Base-by-base conservation (phyloP, 2,888 invertebrate genomes). In the Apoda limacodes region DNA sequence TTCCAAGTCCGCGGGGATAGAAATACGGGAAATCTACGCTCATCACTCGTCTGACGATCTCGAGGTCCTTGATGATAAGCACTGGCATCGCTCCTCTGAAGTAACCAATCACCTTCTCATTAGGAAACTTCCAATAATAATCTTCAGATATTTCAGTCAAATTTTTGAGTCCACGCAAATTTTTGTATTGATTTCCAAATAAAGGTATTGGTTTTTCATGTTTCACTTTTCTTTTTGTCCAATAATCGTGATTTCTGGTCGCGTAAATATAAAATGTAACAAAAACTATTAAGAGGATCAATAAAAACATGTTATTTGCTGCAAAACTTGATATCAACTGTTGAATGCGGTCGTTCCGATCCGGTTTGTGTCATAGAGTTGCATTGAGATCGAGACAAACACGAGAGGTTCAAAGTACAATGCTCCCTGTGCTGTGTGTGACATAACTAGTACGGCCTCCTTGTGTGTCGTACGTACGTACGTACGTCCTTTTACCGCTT, bases 11-110 rank as follows among this genome's bases (percentile, higher is more conserved):
- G 2, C 71, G 60, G 1, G 55, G 44, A 32, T 60, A 54, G 34
- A 70, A 71, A 30, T 55, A 36, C 0, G 42, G 11, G 24, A 71
- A 72, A 37, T 72, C 71, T 0, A 58, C 59, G 3, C 49, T 45
- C 5, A 69, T 42, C 26, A 70, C 49, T 5, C 46, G 53, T 28
- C 65, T 66, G 2, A 59, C 45, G 2, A 68, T 50, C 3, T 57
- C 59, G 0, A 68, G 67, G 27, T 70, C 70, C 5, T 67, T 51
- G 9, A 69, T 45, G 7, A 70, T 44, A 7, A 70, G 48, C 36
- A 60, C 59, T 2, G 64, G 64, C 2, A 34, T 42, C 7, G 37
- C 40, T 2, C 52, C 56, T 4, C 66, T 50, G 39, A 48, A 70
- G 36, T 52, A 58, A 2, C 70, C 71, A 1, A 71, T 64, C 6